A percentile compares a stretch with the other conserved stretches of the same genome.
These are phyloP conservation scores for Conchocele bisecta DNA, from an alignment of 2,888 invertebrate species.

Conservation along the genomic window DNA sequence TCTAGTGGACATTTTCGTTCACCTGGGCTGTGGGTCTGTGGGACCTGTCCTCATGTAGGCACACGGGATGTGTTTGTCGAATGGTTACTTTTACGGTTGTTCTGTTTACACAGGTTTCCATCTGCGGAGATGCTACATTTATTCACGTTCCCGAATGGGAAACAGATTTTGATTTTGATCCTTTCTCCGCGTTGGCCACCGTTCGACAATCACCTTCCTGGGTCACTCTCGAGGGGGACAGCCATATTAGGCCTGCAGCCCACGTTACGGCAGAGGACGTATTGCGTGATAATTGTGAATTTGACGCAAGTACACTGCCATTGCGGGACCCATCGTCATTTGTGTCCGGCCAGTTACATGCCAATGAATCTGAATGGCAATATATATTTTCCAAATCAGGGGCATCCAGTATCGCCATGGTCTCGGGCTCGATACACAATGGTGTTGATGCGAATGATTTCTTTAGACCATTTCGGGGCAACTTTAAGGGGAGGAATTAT, in stretches of 20 bases:
- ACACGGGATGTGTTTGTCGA: too few relatives aligned
- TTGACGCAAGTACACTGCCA: conserved; percentile 9
- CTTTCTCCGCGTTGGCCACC: too few relatives aligned
- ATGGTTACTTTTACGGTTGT: too few relatives aligned
- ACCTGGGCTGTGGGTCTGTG: too few relatives aligned
- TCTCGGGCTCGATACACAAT: conserved; percentile 20
- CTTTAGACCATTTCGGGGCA: conserved; percentile 20
- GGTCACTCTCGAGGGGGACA: too few relatives aligned
- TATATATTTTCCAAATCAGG: background rate
- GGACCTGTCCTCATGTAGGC: too few relatives aligned
- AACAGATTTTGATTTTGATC: too few relatives aligned
- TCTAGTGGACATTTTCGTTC: too few relatives aligned
- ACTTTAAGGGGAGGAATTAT: conserved; percentile 28
- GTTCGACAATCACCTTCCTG: too few relatives aligned
- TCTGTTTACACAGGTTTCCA: too few relatives aligned
- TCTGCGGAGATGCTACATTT: too few relatives aligned
- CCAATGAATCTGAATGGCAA: conserved; percentile 5
- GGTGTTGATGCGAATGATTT: conserved; percentile 8
- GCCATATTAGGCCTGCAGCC: background rate
- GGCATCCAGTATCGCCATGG: background rate
- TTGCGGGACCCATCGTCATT: conserved; percentile 26
- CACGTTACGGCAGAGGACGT: conserved; percentile 2
- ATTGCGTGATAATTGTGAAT: background rate
- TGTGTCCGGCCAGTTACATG: conserved; percentile 26
- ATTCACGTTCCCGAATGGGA: too few relatives aligned